Evolutionary conservation across 1,140 invertebrate genomes (phyloP).

Genomic region (Tetramorium alpestre): DNA sequence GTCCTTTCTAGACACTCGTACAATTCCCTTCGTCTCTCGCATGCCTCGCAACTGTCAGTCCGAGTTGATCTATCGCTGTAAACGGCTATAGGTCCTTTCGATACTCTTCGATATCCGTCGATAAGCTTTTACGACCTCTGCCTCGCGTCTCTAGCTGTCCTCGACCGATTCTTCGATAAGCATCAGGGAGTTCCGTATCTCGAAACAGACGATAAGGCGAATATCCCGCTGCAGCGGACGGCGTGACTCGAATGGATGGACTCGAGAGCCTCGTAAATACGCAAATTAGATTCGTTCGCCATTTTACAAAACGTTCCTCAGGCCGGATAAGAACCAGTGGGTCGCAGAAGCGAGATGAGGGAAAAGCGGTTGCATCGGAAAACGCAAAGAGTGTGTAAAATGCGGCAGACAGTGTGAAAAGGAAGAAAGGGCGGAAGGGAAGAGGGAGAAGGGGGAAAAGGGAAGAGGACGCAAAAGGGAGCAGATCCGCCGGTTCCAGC

Average conservation of each 20-base stretch:
- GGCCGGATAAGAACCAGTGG: background rate
- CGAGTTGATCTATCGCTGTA: conserved; percentile 24
- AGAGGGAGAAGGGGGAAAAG: conserved; percentile 9
- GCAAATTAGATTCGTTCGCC: conserved; percentile 73
- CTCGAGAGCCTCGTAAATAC: conserved; percentile 68
- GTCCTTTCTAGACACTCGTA: background rate
- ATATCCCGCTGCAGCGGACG: conserved; percentile 15
- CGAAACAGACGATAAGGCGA: conserved; percentile 25
- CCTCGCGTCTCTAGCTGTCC: background rate
- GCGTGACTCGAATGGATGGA: conserved; percentile 3
- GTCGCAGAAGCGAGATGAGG: background rate
- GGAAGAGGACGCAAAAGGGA: conserved; percentile 34
- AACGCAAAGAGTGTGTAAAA: conserved; percentile 32
- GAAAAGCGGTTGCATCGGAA: conserved; percentile 1
- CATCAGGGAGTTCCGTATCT: background rate
- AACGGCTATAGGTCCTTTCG: conserved; percentile 37
- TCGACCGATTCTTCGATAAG: conserved; percentile 4
- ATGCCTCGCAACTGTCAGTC: conserved; percentile 44
- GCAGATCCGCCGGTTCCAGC: conserved; percentile 68
- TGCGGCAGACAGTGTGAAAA: conserved; percentile 25
- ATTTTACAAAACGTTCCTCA: conserved; percentile 63
- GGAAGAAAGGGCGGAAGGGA: conserved; percentile 10
- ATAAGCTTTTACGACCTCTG: conserved; percentile 46
- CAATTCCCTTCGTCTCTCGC: conserved; percentile 21
- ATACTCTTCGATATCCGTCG: conserved; percentile 31